These are phyloP conservation scores for Fabriciana adippe DNA, from an alignment of 2,888 invertebrate species.

Conservation along the genomic window DNA sequence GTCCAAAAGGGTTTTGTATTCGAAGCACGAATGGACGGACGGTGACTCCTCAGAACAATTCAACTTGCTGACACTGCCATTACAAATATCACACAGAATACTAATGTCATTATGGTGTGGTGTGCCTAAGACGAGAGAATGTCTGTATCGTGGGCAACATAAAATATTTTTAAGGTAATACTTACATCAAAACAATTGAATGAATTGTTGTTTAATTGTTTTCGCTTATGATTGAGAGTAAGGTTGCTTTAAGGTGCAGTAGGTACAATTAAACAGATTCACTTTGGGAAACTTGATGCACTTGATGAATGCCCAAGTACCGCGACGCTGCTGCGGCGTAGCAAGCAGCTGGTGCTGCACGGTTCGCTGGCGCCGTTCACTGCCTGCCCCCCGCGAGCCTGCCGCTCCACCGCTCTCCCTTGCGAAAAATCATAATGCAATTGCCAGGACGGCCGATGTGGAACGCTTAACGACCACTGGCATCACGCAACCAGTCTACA, in stretches of 20 bases:
- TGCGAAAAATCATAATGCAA: constrained; percentile 82
- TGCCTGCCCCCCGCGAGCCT: constrained; percentile 58
- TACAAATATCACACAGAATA: constrained; percentile 63
- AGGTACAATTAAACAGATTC: constrained; percentile 41
- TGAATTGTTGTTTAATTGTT: background rate
- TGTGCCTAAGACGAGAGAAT: background rate
- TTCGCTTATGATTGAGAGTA: background rate
- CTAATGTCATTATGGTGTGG: constrained; percentile 57
- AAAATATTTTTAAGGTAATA: no score
- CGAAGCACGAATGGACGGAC: constrained; percentile 70
- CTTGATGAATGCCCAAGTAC: constrained; percentile 59
- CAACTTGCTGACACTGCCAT: constrained; percentile 64
- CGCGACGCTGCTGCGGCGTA: constrained; percentile 56
- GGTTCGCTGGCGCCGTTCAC: constrained; percentile 69
- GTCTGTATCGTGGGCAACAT: background rate
- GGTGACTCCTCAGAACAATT: constrained; percentile 75
- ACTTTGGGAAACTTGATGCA: constrained; percentile 37
- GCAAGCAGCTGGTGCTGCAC: constrained; percentile 74
- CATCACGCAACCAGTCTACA: constrained; percentile 79
- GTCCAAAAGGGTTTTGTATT: constrained; percentile 53
- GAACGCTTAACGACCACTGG: constrained; percentile 73
- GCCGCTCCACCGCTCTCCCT: constrained; percentile 68
- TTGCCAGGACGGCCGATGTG: constrained; percentile 80
- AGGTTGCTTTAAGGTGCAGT: background rate
- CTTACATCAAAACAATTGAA: no score